Evolutionary conservation across 2,888 invertebrate genomes (phyloP).

Genomic region (Drosophila heteroneura): DNA sequence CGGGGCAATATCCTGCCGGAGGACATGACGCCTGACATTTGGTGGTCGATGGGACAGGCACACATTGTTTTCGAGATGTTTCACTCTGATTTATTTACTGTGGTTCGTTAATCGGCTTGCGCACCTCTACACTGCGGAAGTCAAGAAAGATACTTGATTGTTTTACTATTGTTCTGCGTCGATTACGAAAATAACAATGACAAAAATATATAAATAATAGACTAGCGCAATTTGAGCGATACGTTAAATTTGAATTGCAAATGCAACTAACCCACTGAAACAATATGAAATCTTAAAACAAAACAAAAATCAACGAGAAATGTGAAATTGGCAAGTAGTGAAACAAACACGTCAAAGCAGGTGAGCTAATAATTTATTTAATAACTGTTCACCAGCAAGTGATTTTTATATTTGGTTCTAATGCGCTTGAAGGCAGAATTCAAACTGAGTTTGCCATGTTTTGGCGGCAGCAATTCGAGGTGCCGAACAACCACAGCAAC

Average conservation of each 20-base stretch:
- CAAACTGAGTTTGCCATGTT: slow-evolving; percentile 82
- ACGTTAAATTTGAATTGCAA: slow-evolving; percentile 50
- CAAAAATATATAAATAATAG: slow-evolving; percentile 10
- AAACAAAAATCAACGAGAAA: neutral
- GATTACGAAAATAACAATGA: slow-evolving; percentile 3
- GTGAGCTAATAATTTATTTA: slow-evolving; percentile 13
- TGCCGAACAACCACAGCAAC: slow-evolving; percentile 39
- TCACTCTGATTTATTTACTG: slow-evolving; percentile 12
- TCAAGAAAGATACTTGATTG: neutral
- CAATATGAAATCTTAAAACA: neutral
- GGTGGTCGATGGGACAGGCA: slow-evolving; percentile 32
- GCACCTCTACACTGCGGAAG: slow-evolving; percentile 4
- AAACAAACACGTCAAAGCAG: neutral
- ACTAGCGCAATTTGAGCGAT: slow-evolving; percentile 18
- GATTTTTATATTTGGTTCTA: slow-evolving; percentile 64
- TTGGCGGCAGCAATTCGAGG: slow-evolving; percentile 61
- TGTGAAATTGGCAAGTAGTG: neutral
- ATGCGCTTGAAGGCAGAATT: slow-evolving; percentile 82
- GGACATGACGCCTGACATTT: slow-evolving; percentile 52
- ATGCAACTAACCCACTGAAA: slow-evolving; percentile 26
- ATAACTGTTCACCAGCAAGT: slow-evolving; percentile 19
- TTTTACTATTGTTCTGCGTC: neutral
- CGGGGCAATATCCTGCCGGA: slow-evolving; percentile 84
- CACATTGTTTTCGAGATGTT: slow-evolving; percentile 14
- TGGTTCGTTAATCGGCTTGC: slow-evolving; percentile 22